Conservation (phyloP, 2,797 vertebrate genomes). For the Balearica regulorum region DNA sequence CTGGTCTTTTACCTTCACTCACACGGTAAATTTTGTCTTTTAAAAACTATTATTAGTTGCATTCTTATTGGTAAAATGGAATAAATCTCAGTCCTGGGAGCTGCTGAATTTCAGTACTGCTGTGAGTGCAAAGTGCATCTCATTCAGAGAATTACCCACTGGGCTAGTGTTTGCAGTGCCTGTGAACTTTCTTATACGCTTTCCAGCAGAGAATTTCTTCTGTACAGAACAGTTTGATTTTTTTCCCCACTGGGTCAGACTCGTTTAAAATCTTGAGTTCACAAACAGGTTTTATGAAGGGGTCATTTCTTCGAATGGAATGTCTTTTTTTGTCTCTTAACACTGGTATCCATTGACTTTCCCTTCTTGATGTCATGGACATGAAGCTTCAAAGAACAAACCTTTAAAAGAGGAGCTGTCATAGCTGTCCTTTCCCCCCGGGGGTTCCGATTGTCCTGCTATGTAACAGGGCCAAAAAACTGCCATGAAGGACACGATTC, state of each 20-base stretch:
- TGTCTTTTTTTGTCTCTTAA: constrained; percentile 34
- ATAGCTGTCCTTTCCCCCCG: constrained; percentile 13
- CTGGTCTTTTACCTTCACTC: neutral
- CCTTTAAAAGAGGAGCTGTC: constrained; percentile 13
- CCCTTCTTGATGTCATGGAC: constrained; percentile 31
- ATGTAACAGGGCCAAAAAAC: neutral
- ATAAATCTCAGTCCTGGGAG: constrained; percentile 37
- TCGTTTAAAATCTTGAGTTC: constrained; percentile 53
- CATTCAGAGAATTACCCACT: constrained; percentile 60
- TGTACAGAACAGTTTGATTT: constrained; percentile 49
- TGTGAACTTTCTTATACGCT: constrained; percentile 55
- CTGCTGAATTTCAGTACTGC: constrained; percentile 51
- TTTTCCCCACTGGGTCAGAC: constrained; percentile 53
- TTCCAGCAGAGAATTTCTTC: constrained; percentile 63
- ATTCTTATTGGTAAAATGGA: constrained; percentile 20
- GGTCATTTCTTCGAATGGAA: constrained; percentile 50
- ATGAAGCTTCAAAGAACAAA: constrained; percentile 34
- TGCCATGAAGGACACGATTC: neutral
- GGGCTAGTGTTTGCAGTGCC: constrained; percentile 53
- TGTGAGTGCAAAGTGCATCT: constrained; percentile 64
- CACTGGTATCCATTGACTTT: constrained; percentile 28
- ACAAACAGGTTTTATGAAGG: constrained; percentile 37
- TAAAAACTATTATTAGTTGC: constrained; percentile 45
- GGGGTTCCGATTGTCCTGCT: neutral
- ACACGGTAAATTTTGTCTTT: neutral